Evolutionary conservation across 2,113 vertebrate species (phyloP).

Genomic region (Phoxinus phoxinus): DNA sequence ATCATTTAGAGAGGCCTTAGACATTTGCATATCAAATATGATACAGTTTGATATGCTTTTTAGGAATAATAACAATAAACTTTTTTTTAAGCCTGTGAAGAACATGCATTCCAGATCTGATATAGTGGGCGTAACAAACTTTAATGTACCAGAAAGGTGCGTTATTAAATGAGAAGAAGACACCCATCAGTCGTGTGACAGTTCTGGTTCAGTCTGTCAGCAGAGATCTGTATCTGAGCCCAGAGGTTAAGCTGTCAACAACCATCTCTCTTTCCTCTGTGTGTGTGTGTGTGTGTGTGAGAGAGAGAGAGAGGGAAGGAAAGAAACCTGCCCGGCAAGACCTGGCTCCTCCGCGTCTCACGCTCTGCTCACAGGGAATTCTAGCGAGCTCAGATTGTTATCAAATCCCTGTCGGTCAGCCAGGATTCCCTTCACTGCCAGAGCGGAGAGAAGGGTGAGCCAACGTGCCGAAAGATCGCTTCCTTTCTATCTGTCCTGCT

Average conservation of each 20-base stretch:
- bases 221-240: slow-evolving; percentile 20
- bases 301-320: no score
- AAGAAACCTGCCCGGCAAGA: slow-evolving; percentile 66
- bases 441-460: not conserved
- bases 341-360: slow-evolving; percentile 66
- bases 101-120: not conserved
- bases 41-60: not conserved
- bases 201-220: slow-evolving; percentile 14
- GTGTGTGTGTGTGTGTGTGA: not conserved
- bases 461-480: slow-evolving; percentile 22
- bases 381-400: slow-evolving; percentile 68
- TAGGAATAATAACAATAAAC: not conserved
- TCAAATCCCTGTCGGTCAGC: slow-evolving; percentile 60
- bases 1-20: not conserved
- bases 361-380: slow-evolving; percentile 63
- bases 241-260: slow-evolving; percentile 64
- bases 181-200: slow-evolving; percentile 15
- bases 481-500: slow-evolving; percentile 11
- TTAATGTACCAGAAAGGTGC: not conserved
- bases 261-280: not conserved
- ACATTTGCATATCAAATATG: not conserved
- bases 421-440: slow-evolving; percentile 27
- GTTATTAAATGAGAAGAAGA: not conserved
- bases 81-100: not conserved
- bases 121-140: not conserved